These are phyloP conservation scores for Galeruca laticollis DNA, from an alignment of 2,888 invertebrate genomes.

Conservation along the genomic window DNA sequence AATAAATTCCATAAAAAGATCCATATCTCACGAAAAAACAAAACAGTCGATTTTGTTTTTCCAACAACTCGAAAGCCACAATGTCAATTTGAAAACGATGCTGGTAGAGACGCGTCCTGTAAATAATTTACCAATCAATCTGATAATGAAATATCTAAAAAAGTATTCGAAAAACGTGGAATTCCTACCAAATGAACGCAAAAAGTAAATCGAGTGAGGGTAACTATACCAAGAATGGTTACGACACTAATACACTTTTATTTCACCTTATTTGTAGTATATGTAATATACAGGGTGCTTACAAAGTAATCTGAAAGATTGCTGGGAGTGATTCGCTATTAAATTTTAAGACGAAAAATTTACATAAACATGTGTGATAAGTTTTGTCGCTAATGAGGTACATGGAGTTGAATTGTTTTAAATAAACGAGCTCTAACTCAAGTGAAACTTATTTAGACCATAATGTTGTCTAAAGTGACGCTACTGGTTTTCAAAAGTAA, in stretches of 20 bases:
- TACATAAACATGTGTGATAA: too few species aligned
- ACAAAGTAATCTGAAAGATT: too few species aligned
- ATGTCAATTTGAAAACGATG: constrained; percentile 33
- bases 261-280: too few species aligned
- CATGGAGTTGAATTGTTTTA: too few species aligned
- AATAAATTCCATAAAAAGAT: constrained; percentile 8
- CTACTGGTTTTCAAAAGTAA: too few species aligned
- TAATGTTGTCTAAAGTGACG: too few species aligned
- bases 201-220: constrained; percentile 32
- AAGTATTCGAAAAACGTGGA: constrained; percentile 25
- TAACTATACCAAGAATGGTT: constrained; percentile 15
- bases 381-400: too few species aligned
- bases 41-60: constrained; percentile 25
- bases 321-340: too few species aligned
- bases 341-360: too few species aligned
- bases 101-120: constrained; percentile 26
- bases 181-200: constrained; percentile 16
- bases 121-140: constrained; percentile 34
- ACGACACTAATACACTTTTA: not conserved
- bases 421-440: too few species aligned
- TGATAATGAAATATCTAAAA: constrained; percentile 34
- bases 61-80: constrained; percentile 21
- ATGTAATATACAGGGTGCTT: too few species aligned
- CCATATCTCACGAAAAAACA: constrained; percentile 9
- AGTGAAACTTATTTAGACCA: too few species aligned